Percentiles rank a stretch among this genome's conserved stretches.
Evolutionary conservation across 2,797 vertebrate species (phyloP).

Genomic region (Cirrhinus molitorella): DNA sequence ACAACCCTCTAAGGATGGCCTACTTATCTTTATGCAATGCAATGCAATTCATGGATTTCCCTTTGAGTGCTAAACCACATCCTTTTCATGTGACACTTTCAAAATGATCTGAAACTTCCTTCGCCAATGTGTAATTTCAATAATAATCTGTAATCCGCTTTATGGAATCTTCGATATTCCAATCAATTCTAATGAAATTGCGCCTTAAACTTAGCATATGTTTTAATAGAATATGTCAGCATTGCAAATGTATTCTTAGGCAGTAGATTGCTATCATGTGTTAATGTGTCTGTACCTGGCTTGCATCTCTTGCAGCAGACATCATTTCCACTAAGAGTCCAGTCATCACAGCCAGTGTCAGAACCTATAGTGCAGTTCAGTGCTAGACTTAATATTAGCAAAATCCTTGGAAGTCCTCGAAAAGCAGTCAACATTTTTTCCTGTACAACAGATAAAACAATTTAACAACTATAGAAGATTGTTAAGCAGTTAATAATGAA

Average conservation of each 20-base stretch:
- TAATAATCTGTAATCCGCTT: neutral
- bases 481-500: neutral
- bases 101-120: conserved; percentile 72
- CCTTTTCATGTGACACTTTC: conserved; percentile 70
- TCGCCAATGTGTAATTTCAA: conserved; percentile 8
- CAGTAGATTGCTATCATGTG: neutral
- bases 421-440: conserved; percentile 63
- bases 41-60: conserved; percentile 28
- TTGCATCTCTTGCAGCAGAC: conserved; percentile 70
- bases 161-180: neutral
- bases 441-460: neutral
- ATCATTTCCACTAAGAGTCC: fast-evolving
- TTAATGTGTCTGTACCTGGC: conserved; percentile 66
- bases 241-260: neutral
- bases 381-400: conserved; percentile 57
- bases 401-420: neutral
- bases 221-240: conserved; percentile 10
- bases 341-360: conserved; percentile 60
- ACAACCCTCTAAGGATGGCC: conserved; percentile 6
- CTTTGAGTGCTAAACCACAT: conserved; percentile 35
- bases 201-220: neutral
- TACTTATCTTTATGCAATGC: neutral
- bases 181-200: neutral
- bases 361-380: neutral
- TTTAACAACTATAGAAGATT: neutral